Conservation (phyloP, 2,113 vertebrate genomes). For the Helogale parvula region DNA sequence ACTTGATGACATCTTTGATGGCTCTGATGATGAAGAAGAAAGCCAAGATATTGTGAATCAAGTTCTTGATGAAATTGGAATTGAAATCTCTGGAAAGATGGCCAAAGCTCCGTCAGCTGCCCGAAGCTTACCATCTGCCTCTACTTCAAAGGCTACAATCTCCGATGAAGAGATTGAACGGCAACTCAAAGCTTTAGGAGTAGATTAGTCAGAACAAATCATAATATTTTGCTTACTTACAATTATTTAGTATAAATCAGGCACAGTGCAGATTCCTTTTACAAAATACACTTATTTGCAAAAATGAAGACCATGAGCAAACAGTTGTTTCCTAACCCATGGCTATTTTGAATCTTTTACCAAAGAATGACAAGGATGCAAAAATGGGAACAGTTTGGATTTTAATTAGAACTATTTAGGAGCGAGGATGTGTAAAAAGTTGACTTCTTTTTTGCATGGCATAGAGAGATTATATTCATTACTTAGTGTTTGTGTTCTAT, state of each 20-base stretch:
- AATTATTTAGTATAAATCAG: slow-evolving; percentile 63
- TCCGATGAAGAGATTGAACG: slow-evolving; percentile 98
- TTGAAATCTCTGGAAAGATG: slow-evolving; percentile 99
- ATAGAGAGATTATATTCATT: slow-evolving; percentile 58
- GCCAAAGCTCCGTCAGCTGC: slow-evolving; percentile 95
- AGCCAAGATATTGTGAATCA: slow-evolving; percentile 98
- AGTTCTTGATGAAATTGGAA: slow-evolving; percentile 98
- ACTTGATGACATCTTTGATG: slow-evolving; percentile 97
- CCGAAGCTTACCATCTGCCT: slow-evolving; percentile 90
- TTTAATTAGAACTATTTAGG: slow-evolving; percentile 54
- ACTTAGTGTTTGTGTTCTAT: slow-evolving; percentile 56
- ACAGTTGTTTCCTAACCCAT: slow-evolving; percentile 65
- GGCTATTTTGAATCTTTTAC: slow-evolving; percentile 75
- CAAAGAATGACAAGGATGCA: slow-evolving; percentile 73
- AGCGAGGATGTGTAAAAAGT: slow-evolving; percentile 70
- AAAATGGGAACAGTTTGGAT: slow-evolving; percentile 70
- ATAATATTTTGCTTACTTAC: slow-evolving; percentile 59
- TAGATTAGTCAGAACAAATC: slow-evolving; percentile 88
- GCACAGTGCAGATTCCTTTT: slow-evolving; percentile 70
- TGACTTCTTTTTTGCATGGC: slow-evolving; percentile 66
- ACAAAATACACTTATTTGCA: slow-evolving; percentile 79
- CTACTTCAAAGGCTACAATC: slow-evolving; percentile 91
- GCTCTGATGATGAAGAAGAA: slow-evolving; percentile 98
- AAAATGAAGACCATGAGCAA: slow-evolving; percentile 74
- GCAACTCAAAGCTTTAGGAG: slow-evolving; percentile 96